Evolutionary conservation across 2,888 invertebrate species (phyloP), one percentile per base, ranked within the genome.

Genomic region (Drosophila meridiana): DNA sequence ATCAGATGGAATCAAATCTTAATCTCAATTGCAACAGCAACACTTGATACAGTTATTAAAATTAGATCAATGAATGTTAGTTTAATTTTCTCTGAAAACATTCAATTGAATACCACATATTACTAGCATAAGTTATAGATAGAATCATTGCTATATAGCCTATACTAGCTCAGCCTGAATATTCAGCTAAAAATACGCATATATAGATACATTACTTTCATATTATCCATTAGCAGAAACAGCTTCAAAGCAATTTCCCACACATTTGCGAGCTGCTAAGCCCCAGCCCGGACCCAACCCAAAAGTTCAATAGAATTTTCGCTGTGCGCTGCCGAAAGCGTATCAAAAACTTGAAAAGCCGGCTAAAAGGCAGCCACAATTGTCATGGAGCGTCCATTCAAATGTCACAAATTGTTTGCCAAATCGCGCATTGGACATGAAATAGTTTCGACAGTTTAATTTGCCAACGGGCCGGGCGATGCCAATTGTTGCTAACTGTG

Each of bases 391-490:
- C 76, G 90, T 87, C 91, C 90, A 91, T 91, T 91, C 91, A 91
- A 91, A 91, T 91, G 91, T 91, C 91, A 90, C 86, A 91, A 91
- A 91, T 90, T 86, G 91, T 91, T 91, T 90, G 90, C 81, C 89
- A 90, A 89, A 90, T 87, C 87, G 89, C 87, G 80, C 79, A 79
- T 84, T 85, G 86, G 91, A 92, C 91, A 90, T 91, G 91, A 92
- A 90, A 91, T 92, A 91, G 89, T 90, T 92, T 90, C 91, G 91
- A 92, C 92, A 91, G 91, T 92, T 92, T 91, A 92, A 92, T 92
- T 92, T 91, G 90, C 91, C 90, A 79, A 70, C 69, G 74, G 74
- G 83, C 63, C 69, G 74, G 74, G 83, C 65, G 82, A 65, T 73
- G 71, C 57, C 78, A 65, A 59, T 71, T 65, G 77, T 81, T 71